phyloP scores from a whole-genome alignment of 2,113 vertebrate genomes.

The Carassius gibelio region DNA sequence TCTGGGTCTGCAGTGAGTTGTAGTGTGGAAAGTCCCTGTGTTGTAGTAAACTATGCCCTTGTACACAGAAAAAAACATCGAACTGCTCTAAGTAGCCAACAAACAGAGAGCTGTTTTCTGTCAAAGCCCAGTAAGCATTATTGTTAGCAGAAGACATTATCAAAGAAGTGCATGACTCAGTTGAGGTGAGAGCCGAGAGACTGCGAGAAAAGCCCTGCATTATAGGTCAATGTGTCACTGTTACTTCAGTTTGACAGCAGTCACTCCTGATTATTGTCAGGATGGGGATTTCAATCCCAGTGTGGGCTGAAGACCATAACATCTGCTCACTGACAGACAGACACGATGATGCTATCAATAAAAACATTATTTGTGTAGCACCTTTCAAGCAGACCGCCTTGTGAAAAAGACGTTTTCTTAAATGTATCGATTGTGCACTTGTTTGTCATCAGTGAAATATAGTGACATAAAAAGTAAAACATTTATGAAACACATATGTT shows the following conservation, averaged over 20 bases:
- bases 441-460: too few relatives aligned
- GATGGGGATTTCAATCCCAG: constrained; percentile 11
- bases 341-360: background rate
- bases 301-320: background rate
- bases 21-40: constrained; percentile 41
- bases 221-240: background rate
- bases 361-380: background rate
- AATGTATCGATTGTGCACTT: background rate
- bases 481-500: too few relatives aligned
- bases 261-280: constrained; percentile 26
- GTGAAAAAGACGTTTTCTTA: background rate
- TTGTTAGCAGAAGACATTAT: constrained; percentile 5
- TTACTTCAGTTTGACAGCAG: background rate
- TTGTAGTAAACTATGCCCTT: constrained; percentile 42
- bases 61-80: constrained; percentile 21
- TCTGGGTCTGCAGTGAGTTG: constrained; percentile 9
- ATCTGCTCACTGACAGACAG: too few relatives aligned
- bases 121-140: background rate
- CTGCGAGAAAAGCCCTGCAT: background rate
- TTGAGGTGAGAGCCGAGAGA: background rate
- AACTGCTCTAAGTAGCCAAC: background rate
- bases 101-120: constrained; percentile 4
- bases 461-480: too few relatives aligned
- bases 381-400: background rate
- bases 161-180: constrained; percentile 1